phyloP scores from a whole-genome alignment of 2,113 vertebrate species.

The Leptosomus discolor region DNA sequence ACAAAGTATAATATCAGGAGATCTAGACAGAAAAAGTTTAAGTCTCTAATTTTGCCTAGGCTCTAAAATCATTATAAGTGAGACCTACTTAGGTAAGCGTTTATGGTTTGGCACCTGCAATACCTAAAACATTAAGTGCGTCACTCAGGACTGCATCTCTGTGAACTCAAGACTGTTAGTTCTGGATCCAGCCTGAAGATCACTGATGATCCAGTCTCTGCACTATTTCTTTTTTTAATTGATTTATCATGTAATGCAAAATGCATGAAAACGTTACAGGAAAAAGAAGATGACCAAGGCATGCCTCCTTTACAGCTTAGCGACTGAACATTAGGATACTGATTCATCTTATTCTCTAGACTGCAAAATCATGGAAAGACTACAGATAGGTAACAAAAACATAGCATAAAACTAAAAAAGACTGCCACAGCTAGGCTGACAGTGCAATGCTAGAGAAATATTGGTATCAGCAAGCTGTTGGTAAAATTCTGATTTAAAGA shows the following conservation, averaged over 20 bases:
- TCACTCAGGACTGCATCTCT: neutral
- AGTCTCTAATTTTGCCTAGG: neutral
- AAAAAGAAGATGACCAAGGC: neutral
- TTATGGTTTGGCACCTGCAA: fast-evolving
- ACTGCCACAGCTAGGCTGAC: neutral
- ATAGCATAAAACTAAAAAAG: neutral
- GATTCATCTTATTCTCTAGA: neutral
- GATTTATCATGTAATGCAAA: neutral
- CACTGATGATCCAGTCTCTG: neutral
- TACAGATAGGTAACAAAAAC: neutral
- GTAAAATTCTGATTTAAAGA: neutral
- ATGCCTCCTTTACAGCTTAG: neutral
- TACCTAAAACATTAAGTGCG: neutral
- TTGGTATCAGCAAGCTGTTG: neutral
- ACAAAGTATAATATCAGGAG: neutral
- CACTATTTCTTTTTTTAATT: neutral
- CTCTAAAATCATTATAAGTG: neutral
- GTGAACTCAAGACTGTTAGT: neutral
- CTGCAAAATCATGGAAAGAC: neutral
- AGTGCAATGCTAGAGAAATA: neutral
- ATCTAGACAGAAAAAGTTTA: neutral
- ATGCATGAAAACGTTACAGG: neutral
- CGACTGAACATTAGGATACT: neutral
- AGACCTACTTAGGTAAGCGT: neutral
- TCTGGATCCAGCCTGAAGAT: neutral